A percentile compares a stretch with the other conserved stretches of the same genome.
phyloP scores from a whole-genome alignment of 2,797 vertebrate species.

The Vultur gryphus region DNA sequence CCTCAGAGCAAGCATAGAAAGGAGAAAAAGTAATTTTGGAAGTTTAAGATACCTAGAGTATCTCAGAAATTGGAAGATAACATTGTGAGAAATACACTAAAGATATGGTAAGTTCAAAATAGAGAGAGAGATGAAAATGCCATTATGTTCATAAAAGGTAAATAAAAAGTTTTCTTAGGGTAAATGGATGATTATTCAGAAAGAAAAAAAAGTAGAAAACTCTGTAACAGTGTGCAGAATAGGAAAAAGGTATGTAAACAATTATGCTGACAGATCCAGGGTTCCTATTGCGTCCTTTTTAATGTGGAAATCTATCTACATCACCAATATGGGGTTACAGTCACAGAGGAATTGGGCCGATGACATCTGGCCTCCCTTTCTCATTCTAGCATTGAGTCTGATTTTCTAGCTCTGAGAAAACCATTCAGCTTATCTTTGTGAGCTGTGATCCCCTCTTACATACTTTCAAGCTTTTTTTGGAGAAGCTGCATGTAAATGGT shows the following conservation, averaged over 20 bases:
- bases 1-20: neutral
- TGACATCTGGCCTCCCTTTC: neutral
- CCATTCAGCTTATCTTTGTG: neutral
- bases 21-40: neutral
- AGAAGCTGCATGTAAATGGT: neutral
- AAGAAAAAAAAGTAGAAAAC: neutral
- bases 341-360: neutral
- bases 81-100: neutral
- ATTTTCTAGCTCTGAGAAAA: neutral
- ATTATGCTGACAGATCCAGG: neutral
- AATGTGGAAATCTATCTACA: neutral
- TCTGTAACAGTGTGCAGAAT: neutral
- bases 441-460: neutral
- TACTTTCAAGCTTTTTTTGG: neutral
- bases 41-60: neutral
- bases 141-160: neutral
- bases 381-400: neutral
- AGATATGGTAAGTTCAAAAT: neutral
- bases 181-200: conserved; percentile 16
- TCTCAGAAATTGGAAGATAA: neutral
- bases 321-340: neutral
- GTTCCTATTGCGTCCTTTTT: neutral
- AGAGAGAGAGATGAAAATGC: neutral
- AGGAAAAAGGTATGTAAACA: neutral
- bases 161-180: conserved; percentile 12